A percentile compares a stretch with the other conserved stretches of the same genome.
Evolutionary conservation across 2,113 vertebrate genomes (phyloP).

Genomic region (Pterophyllum scalare): DNA sequence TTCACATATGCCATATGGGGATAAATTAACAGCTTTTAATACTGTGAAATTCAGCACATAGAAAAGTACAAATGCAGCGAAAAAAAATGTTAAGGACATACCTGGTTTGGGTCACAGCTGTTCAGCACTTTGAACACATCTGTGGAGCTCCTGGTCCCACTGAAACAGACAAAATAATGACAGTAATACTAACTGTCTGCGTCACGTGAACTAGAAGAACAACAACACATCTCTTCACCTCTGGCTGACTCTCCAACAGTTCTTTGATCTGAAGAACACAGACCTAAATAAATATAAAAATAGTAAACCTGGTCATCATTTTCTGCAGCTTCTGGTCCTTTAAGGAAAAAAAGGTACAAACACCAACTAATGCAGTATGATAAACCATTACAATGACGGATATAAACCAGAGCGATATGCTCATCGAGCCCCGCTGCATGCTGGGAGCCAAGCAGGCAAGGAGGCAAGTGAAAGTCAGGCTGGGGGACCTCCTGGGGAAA

Average conservation of each 20-base stretch:
- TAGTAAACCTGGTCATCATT: neutral
- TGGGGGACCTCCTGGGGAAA: slow-evolving; percentile 53
- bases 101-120: slow-evolving; percentile 83
- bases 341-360: neutral
- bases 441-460: slow-evolving; percentile 54
- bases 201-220: neutral
- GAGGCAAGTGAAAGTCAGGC: slow-evolving; percentile 13
- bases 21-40: no score
- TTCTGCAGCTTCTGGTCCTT: neutral
- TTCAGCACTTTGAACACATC: slow-evolving; percentile 81
- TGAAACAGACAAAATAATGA: slow-evolving; percentile 55
- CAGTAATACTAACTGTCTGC: neutral
- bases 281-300: slow-evolving; percentile 72
- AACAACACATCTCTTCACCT: slow-evolving; percentile 71
- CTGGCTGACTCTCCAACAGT: slow-evolving; percentile 80
- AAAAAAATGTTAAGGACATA: slow-evolving; percentile 47
- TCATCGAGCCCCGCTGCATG: slow-evolving; percentile 41
- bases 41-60: no score
- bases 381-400: slow-evolving; percentile 66
- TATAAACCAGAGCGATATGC: slow-evolving; percentile 31
- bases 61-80: neutral
- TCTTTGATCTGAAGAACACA: slow-evolving; percentile 85
- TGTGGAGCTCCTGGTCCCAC: slow-evolving; percentile 52
- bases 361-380: no score
- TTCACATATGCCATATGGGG: no score